Evolutionary conservation across 1,140 invertebrate genomes (phyloP).

Genomic region (Diorhabda carinulata): DNA sequence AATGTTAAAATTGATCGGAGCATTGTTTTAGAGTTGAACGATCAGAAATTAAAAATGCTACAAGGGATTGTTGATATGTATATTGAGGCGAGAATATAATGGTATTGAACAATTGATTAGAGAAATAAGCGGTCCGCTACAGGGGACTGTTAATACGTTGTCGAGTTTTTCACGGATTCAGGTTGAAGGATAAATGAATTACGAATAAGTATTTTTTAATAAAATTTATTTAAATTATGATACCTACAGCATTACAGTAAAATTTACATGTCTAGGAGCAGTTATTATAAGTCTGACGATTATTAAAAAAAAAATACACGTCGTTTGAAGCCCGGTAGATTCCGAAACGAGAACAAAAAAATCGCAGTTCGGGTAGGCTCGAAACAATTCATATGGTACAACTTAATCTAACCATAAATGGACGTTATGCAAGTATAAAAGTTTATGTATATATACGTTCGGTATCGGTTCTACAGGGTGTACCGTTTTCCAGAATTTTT

Average conservation of each 20-base stretch:
- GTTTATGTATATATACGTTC: neutral
- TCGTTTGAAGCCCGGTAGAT: conserved; percentile 10
- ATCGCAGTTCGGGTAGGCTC: conserved; percentile 3
- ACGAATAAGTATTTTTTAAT: conserved; percentile 29
- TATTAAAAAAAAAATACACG: conserved; percentile 5
- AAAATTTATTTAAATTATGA: conserved; percentile 37
- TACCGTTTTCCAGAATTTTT: too few relatives aligned
- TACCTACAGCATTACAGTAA: conserved; percentile 33
- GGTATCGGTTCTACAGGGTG: neutral
- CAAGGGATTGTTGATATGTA: too few relatives aligned
- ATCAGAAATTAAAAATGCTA: too few relatives aligned
- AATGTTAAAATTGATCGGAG: too few relatives aligned
- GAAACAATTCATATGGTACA: conserved; percentile 13
- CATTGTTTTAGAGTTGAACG: too few relatives aligned
- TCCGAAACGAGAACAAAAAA: conserved; percentile 10
- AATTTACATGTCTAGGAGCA: conserved; percentile 35
- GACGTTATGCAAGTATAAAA: neutral
- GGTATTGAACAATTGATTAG: too few relatives aligned
- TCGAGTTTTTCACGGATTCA: too few relatives aligned
- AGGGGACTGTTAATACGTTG: too few relatives aligned
- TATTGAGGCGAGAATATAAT: too few relatives aligned
- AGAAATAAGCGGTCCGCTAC: too few relatives aligned
- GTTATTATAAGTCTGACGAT: conserved; percentile 21
- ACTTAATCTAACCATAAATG: conserved; percentile 5
- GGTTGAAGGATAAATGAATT: too few relatives aligned